phyloP scores from a whole-genome alignment of 2,888 invertebrate species.

The Amaurobius ferox region DNA sequence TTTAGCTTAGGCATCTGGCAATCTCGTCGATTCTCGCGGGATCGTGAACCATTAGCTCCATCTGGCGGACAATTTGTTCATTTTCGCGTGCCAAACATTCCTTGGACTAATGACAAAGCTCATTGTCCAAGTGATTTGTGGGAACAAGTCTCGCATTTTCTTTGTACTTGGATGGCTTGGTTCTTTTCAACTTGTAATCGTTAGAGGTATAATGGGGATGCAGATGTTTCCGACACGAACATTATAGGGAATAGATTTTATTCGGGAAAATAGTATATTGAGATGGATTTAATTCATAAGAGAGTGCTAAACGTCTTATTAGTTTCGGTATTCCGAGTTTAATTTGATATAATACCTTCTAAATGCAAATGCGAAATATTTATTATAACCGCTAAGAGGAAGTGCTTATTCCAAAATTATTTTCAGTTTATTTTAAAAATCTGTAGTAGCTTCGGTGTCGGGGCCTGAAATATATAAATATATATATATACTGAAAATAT shows the following conservation, averaged over 20 bases:
- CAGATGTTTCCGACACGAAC: not conserved
- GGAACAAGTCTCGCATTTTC: not conserved
- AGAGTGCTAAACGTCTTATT: no score
- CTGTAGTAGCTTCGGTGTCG: no score
- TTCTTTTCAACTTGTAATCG: not conserved
- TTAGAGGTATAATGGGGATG: not conserved
- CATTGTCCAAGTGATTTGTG: slow-evolving; percentile 4
- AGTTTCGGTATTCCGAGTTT: no score
- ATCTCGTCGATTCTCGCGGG: not conserved
- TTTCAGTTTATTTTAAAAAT: no score
- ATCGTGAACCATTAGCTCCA: slow-evolving; percentile 29
- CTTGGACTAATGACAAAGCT: not conserved
- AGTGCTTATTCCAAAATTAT: no score
- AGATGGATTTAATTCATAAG: no score
- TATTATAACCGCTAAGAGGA: no score
- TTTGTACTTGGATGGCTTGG: not conserved
- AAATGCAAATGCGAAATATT: no score
- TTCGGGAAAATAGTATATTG: no score
- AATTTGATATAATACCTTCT: no score
- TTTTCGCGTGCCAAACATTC: not conserved
- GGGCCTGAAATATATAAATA: no score
- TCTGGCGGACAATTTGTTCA: slow-evolving; percentile 25
- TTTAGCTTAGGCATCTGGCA: slow-evolving; percentile 15
- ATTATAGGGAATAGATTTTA: not conserved
- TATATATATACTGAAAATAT: no score